phyloP scores from a whole-genome alignment of 1,140 invertebrate genomes.

The Geopemphigus sp. region DNA sequence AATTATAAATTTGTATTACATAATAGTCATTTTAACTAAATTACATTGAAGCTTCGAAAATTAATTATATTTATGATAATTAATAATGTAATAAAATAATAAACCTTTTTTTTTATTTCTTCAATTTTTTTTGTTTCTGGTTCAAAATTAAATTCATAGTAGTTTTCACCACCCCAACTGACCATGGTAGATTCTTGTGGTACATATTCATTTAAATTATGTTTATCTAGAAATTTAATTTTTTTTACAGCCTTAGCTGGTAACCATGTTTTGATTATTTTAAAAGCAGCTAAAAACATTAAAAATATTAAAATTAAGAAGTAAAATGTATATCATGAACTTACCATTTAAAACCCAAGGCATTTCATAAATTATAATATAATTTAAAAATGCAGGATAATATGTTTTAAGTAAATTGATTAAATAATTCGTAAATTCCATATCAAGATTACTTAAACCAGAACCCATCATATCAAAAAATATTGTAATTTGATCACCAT shows the following conservation, averaged over 20 bases:
- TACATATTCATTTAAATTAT: conserved; percentile 74
- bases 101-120: conserved; percentile 60
- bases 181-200: conserved; percentile 69
- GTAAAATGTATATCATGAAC: conserved; percentile 47
- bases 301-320: conserved; percentile 49
- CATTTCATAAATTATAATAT: conserved; percentile 91
- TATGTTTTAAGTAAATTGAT: conserved; percentile 85
- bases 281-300: conserved; percentile 76
- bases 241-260: conserved; percentile 85
- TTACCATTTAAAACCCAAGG: conserved; percentile 89
- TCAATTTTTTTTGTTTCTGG: conserved; percentile 58
- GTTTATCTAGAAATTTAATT: conserved; percentile 84
- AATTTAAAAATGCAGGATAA: conserved; percentile 87
- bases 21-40: neutral
- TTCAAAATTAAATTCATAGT: conserved; percentile 71
- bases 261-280: conserved; percentile 84
- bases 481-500: conserved; percentile 75
- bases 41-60: neutral
- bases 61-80: neutral
- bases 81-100: conserved; percentile 34
- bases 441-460: conserved; percentile 82
- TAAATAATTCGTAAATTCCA: conserved; percentile 81
- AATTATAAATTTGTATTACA: neutral
- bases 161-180: conserved; percentile 82
- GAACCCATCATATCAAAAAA: conserved; percentile 88